Conservation (phyloP, 2,797 vertebrate genomes). For the Apodemus agrarius region DNA sequence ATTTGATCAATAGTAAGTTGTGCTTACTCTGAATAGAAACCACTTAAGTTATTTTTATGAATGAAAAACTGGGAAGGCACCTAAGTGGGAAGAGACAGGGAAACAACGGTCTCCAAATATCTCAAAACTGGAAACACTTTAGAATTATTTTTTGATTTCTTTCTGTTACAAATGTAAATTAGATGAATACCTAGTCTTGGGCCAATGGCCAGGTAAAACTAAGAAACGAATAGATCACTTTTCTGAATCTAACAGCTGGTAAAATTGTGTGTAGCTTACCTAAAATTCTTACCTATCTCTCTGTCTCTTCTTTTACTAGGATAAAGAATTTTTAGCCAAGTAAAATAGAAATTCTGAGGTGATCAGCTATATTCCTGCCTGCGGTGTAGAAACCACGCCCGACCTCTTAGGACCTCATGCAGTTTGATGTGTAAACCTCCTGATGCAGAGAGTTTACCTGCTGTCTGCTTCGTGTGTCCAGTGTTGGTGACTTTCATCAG, state of each 20-base stretch:
- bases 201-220: neutral
- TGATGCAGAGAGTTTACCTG: constrained; percentile 38
- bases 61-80: neutral
- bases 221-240: neutral
- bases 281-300: neutral
- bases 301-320: neutral
- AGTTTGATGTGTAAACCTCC: neutral
- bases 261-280: neutral
- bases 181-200: neutral
- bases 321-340: neutral
- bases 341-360: neutral
- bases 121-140: neutral
- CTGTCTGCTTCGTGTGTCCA: constrained; percentile 69
- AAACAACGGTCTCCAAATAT: neutral
- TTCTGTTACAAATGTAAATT: constrained; percentile 39
- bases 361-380: neutral
- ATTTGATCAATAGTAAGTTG: neutral
- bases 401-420: neutral
- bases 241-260: neutral
- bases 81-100: neutral
- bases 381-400: neutral
- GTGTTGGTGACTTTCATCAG: constrained; percentile 49
- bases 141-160: neutral
- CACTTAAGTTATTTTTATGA: neutral
- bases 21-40: neutral